A percentile compares a stretch with the other conserved stretches of the same genome.
Evolutionary conservation across 2,888 invertebrate genomes (phyloP).

Genomic region (Coenonympha arcania): DNA sequence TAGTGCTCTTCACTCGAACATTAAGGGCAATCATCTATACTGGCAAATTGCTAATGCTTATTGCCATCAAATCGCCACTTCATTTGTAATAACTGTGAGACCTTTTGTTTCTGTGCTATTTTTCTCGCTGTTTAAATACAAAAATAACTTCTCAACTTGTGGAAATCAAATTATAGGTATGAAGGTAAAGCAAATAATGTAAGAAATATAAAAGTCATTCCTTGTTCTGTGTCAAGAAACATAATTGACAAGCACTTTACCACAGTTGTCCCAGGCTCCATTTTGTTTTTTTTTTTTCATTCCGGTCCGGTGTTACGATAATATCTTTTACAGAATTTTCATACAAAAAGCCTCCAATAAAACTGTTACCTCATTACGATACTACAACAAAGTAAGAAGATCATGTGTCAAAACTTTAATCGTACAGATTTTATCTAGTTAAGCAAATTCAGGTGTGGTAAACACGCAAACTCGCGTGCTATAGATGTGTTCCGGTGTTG

Average conservation of each 20-base stretch:
- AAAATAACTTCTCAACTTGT: too few relatives aligned
- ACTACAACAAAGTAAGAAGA: constrained; percentile 6
- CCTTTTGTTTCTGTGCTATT: background rate
- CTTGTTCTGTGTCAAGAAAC: too few relatives aligned
- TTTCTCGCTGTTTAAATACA: background rate
- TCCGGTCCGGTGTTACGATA: too few relatives aligned
- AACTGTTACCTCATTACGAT: background rate
- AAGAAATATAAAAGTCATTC: too few relatives aligned
- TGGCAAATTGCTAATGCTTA: constrained; percentile 32
- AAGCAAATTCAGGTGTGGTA: constrained; percentile 24
- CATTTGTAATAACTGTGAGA: constrained; percentile 1
- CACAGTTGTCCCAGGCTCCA: too few relatives aligned
- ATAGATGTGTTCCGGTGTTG: constrained; percentile 11
- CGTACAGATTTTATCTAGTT: constrained; percentile 27
- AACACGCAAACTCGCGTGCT: constrained; percentile 33
- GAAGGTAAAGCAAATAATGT: too few relatives aligned
- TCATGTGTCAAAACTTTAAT: constrained; percentile 21
- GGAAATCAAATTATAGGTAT: too few relatives aligned
- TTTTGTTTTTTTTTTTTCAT: too few relatives aligned
- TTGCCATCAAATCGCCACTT: constrained; percentile 26
- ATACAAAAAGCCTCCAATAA: too few relatives aligned
- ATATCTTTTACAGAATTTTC: too few relatives aligned
- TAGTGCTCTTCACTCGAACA: constrained; percentile 12
- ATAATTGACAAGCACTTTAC: too few relatives aligned
- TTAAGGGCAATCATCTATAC: constrained; percentile 27